Evolutionary conservation across 2,888 invertebrate genomes (phyloP).

Genomic region (Rhynchonema sp.): DNA sequence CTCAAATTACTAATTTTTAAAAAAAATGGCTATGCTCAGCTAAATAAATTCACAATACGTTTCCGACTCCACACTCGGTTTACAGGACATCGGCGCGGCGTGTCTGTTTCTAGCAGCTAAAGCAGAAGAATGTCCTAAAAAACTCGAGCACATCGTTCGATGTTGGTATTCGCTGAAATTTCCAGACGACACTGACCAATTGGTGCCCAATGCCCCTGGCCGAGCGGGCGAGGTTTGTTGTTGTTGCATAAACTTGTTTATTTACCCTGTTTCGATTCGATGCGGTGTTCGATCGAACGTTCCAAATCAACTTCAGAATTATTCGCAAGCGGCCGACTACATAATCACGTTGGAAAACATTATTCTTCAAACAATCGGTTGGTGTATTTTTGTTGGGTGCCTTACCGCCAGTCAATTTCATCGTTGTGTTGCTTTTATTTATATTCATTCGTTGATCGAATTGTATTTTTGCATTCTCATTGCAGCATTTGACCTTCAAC

Average conservation of each 20-base stretch:
- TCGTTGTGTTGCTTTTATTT: conserved; percentile 1
- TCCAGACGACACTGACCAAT: conserved; percentile 29
- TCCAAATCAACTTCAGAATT: conserved; percentile 34
- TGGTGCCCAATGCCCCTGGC: too few relatives aligned
- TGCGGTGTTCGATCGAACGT: too few relatives aligned
- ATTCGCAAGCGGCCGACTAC: conserved; percentile 61
- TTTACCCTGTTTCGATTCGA: too few relatives aligned
- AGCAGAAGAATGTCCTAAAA: conserved; percentile 92
- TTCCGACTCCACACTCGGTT: not conserved
- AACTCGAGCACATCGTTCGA: conserved; percentile 87
- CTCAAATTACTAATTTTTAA: too few relatives aligned
- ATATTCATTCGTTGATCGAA: not conserved
- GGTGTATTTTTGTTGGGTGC: conserved; percentile 6
- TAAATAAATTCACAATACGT: too few relatives aligned
- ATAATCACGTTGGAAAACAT: conserved; percentile 91
- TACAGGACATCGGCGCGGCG: conserved; percentile 64
- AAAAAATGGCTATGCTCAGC: too few relatives aligned
- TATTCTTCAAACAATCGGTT: conserved; percentile 71
- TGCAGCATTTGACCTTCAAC: conserved; percentile 74
- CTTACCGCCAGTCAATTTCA: not conserved
- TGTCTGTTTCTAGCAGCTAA: conserved; percentile 90
- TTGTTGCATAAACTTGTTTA: too few relatives aligned
- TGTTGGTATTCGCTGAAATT: conserved; percentile 72
- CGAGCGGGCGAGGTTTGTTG: too few relatives aligned
- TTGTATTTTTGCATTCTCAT: conserved; percentile 10